A percentile compares a stretch with the other conserved stretches of the same genome.
Evolutionary conservation across 2,113 vertebrate species (phyloP).

Genomic region (Carassius auratus): DNA sequence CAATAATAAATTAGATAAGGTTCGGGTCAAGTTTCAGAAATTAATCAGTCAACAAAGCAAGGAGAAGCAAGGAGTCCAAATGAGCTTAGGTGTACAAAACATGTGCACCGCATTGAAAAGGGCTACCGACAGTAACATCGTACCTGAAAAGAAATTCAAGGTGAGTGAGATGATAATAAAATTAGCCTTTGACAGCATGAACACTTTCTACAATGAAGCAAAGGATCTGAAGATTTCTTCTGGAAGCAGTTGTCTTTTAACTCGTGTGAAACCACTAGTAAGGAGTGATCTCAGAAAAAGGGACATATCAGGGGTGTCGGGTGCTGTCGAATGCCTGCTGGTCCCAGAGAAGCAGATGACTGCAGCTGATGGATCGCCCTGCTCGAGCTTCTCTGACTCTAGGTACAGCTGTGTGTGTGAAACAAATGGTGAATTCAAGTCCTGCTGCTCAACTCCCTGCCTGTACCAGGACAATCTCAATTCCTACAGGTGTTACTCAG

Average conservation of each 20-base stretch:
- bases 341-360: background rate
- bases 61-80: background rate
- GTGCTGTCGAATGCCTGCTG: background rate
- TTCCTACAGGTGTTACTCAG: conserved; percentile 33
- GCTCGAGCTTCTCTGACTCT: background rate
- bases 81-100: background rate
- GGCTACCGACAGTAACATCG: too few species aligned
- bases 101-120: background rate
- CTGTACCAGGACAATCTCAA: conserved; percentile 12
- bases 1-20: background rate
- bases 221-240: background rate
- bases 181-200: background rate
- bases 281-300: background rate
- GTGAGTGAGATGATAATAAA: background rate
- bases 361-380: conserved; percentile 1
- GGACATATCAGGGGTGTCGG: background rate
- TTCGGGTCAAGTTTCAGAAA: background rate
- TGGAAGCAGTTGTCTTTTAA: conserved; percentile 11
- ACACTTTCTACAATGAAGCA: background rate
- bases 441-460: conserved; percentile 5
- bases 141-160: background rate
- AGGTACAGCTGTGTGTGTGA: background rate
- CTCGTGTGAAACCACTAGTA: background rate
- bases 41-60: background rate
- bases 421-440: background rate